Base-by-base conservation (phyloP, 2,888 invertebrate genomes). In the Acanthosepion lycidas region DNA sequence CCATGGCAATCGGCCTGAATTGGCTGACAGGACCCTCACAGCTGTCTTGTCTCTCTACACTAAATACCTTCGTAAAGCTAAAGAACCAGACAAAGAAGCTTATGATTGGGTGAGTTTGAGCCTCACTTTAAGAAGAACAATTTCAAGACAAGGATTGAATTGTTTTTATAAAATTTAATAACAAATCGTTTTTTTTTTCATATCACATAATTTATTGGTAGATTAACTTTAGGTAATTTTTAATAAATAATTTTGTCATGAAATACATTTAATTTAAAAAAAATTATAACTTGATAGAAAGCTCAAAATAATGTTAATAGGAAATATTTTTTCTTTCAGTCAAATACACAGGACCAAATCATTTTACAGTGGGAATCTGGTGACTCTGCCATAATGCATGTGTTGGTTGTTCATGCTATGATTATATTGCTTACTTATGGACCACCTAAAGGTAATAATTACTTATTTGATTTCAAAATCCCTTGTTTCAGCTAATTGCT, bases 321-420 rank as follows among this genome's bases (percentile, higher is more conserved):
- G 6, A 26, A 26, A 64, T 78, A 91, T 51, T 91, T 95, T 98
- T 98, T 94, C 64, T 98, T 98, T 1, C 98, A 98, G 98, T 98
- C 98, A 0, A 98, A 98, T 96, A 98, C 98, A 95, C 98, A 98
- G 96, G 99, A 99, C 97, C 98, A 98, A 96, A 98, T 99, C 94
- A 97, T 98, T 93, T 98, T 99, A 94, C 98, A 98, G 96, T 99
- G 99, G 99, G 98, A 98, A 48, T 98, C 98, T 94, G 98, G 98
- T 0, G 98, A 98, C 96, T 98, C 98, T 95, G 98, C 98, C 95
- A 98, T 98, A 0, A 98, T 99, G 97, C 98, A 98, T 97, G 98
- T 98, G 95, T 97, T 98, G 26, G 98, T 98, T 0, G 98, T 99
- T 26, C 98, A 99, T 96, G 98, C 99, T 0, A 98, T 98, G 97